Percentiles rank a stretch among this genome's conserved stretches.
These are phyloP conservation scores for Passer domesticus DNA, from an alignment of 2,113 vertebrate genomes.

Conservation along the genomic window DNA sequence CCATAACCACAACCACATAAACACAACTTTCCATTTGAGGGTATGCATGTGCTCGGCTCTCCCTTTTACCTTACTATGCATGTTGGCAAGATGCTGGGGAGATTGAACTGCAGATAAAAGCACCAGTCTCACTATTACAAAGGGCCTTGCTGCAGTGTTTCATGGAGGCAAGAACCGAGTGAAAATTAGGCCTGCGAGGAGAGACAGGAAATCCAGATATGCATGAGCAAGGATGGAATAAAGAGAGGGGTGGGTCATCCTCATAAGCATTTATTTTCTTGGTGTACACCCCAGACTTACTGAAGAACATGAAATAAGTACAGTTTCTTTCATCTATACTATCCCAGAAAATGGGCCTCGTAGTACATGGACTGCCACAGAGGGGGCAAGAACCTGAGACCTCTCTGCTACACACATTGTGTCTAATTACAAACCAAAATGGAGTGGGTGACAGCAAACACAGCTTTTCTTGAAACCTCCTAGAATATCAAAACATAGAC, in stretches of 20 bases:
- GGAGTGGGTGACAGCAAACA: background rate
- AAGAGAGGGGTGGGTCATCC: background rate
- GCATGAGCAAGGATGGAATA: background rate
- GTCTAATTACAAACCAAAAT: background rate
- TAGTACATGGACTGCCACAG: background rate
- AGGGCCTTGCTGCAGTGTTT: background rate
- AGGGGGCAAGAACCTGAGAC: background rate
- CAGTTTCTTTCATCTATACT: background rate
- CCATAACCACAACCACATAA: constrained; percentile 61
- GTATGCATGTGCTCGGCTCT: background rate
- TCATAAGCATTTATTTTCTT: background rate
- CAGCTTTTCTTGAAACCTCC: background rate
- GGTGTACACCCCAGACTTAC: background rate
- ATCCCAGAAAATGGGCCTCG: background rate
- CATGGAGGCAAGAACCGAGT: background rate
- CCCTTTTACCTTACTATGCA: background rate
- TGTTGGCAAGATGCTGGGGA: background rate
- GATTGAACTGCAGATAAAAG: constrained; percentile 5
- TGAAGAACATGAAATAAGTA: background rate
- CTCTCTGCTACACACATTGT: background rate
- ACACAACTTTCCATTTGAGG: constrained; percentile 55
- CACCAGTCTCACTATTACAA: background rate
- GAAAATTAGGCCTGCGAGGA: background rate
- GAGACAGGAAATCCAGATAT: background rate
- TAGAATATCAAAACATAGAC: background rate